These are phyloP conservation scores for Taeniopygia guttata DNA, from an alignment of 2,797 vertebrate genomes.

Conservation along the genomic window DNA sequence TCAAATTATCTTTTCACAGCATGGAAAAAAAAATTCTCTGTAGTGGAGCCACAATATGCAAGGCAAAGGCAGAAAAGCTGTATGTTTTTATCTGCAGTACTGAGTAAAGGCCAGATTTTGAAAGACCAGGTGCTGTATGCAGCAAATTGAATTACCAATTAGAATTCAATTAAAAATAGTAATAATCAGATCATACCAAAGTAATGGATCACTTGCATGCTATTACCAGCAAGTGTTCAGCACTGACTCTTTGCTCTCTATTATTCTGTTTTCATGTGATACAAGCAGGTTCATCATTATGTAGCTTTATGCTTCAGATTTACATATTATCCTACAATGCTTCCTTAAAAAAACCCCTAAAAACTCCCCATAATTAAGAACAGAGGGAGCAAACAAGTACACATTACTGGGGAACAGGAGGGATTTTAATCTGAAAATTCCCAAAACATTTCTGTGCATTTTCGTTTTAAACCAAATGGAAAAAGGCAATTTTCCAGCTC, in stretches of 20 bases:
- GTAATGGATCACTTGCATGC: constrained; percentile 32
- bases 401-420: not conserved
- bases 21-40: not conserved
- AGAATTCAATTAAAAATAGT: constrained; percentile 11
- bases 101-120: not conserved
- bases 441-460: not conserved
- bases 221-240: not conserved
- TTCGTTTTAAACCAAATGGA: not conserved
- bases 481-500: not conserved
- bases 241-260: not conserved
- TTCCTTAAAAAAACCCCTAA: not conserved
- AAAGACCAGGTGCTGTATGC: not conserved
- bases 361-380: not conserved
- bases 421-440: constrained; percentile 1
- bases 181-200: not conserved
- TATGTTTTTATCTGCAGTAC: not conserved
- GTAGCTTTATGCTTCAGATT: not conserved
- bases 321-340: not conserved
- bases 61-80: not conserved
- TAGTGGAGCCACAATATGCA: not conserved
- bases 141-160: constrained; percentile 5
- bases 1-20: constrained; percentile 18
- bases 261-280: not conserved
- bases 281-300: not conserved
- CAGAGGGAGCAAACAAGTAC: not conserved